Percentiles rank a stretch among this genome's conserved stretches.
Conservation (phyloP, 2,888 invertebrate species). For the Stictocephala bisonia region DNA sequence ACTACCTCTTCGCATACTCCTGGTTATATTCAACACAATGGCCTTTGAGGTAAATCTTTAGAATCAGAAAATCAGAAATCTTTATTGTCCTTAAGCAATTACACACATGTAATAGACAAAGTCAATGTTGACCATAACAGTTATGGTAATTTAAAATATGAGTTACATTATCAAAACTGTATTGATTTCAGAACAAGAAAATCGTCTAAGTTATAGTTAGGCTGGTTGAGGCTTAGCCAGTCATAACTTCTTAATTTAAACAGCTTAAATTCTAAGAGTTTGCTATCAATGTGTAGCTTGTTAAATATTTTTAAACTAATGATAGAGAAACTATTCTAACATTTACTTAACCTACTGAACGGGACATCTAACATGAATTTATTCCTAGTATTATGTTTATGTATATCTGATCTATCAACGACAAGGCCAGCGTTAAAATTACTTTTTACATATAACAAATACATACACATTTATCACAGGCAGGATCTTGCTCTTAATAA, state of each 20-base stretch:
- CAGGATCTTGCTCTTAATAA: background rate
- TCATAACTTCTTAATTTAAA: background rate
- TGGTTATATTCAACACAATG: conserved; percentile 86
- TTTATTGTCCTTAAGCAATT: too few relatives aligned
- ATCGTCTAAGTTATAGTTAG: background rate
- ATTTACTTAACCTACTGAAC: background rate
- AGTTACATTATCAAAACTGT: background rate
- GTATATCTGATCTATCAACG: background rate
- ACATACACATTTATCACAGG: background rate
- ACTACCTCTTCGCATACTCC: conserved; percentile 83
- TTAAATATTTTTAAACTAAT: too few relatives aligned
- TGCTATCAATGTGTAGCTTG: background rate
- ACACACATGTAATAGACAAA: too few relatives aligned
- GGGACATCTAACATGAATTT: background rate
- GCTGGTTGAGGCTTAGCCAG: background rate
- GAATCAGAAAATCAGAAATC: too few relatives aligned
- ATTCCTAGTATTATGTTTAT: background rate
- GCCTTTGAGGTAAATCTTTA: conserved; percentile 91
- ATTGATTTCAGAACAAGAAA: background rate
- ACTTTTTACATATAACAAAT: background rate
- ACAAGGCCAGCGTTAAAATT: background rate
- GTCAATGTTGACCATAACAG: too few relatives aligned
- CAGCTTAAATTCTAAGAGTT: too few relatives aligned
- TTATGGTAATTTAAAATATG: too few relatives aligned
- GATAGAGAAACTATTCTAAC: too few relatives aligned